Conservation (phyloP, 2,797 vertebrate genomes). For the Mus spretus region DNA sequence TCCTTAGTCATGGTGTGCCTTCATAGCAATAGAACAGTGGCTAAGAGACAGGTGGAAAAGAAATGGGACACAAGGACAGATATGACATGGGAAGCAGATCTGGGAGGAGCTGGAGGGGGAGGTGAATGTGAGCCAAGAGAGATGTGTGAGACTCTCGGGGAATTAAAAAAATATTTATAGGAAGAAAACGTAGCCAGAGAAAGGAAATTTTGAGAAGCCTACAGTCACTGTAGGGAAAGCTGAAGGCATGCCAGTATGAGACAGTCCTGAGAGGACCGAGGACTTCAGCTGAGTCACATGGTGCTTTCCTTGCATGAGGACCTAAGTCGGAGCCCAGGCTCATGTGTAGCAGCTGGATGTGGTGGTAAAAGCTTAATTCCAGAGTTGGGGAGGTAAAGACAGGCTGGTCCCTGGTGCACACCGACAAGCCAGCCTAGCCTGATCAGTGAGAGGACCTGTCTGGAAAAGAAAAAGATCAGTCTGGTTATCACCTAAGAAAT, state of each 20-base stretch:
- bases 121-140: background rate
- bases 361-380: background rate
- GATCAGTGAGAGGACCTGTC: background rate
- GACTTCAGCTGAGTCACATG: background rate
- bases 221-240: background rate
- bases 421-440: background rate
- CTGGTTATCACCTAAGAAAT: background rate
- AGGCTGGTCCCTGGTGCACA: background rate
- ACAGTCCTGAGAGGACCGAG: background rate
- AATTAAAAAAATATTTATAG: background rate
- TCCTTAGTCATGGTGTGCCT: background rate
- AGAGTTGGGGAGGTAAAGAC: background rate
- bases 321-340: background rate
- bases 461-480: background rate
- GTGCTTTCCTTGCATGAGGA: background rate
- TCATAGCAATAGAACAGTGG: background rate
- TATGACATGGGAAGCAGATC: background rate
- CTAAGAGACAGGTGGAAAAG: no score
- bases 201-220: background rate
- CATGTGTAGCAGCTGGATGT: background rate
- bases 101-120: background rate
- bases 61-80: background rate
- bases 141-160: background rate
- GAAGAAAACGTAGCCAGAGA: background rate
- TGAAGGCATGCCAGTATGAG: fast-evolving